phyloP scores from a whole-genome alignment of 2,113 vertebrate species.

The Budorcas taxicolor region DNA sequence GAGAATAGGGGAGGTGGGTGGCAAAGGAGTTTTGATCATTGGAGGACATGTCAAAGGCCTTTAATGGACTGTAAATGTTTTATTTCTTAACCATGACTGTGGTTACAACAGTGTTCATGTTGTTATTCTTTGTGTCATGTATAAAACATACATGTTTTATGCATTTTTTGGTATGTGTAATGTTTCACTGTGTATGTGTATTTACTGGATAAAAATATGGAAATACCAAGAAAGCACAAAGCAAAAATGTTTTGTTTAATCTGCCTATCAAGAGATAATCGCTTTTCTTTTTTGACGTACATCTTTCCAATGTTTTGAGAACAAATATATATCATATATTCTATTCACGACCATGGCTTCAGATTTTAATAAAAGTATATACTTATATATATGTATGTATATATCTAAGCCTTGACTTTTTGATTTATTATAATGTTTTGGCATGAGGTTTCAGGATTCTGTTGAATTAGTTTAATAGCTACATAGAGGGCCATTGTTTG shows the following conservation, averaged over 20 bases:
- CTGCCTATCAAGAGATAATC: background rate
- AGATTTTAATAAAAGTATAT: background rate
- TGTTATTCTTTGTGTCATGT: background rate
- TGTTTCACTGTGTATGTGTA: background rate
- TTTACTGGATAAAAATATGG: background rate
- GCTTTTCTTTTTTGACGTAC: background rate
- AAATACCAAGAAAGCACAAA: background rate
- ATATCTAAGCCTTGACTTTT: background rate
- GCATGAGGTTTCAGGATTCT: background rate
- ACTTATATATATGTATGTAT: too few relatives aligned
- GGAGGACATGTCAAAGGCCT: background rate
- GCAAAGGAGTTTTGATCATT: background rate
- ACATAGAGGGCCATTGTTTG: background rate
- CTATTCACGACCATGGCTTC: background rate
- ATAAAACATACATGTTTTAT: background rate
- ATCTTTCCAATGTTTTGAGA: background rate
- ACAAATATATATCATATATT: background rate
- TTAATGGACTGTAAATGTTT: background rate
- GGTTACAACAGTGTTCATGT: background rate
- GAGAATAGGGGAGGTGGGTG: background rate
- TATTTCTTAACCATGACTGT: background rate
- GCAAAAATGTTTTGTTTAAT: background rate
- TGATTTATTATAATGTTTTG: conserved; percentile 16
- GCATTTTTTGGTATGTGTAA: background rate
- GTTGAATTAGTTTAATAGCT: conserved; percentile 5